Evolutionary conservation across 2,888 invertebrate species (phyloP).

Genomic region (Ptychoptera contaminata): DNA sequence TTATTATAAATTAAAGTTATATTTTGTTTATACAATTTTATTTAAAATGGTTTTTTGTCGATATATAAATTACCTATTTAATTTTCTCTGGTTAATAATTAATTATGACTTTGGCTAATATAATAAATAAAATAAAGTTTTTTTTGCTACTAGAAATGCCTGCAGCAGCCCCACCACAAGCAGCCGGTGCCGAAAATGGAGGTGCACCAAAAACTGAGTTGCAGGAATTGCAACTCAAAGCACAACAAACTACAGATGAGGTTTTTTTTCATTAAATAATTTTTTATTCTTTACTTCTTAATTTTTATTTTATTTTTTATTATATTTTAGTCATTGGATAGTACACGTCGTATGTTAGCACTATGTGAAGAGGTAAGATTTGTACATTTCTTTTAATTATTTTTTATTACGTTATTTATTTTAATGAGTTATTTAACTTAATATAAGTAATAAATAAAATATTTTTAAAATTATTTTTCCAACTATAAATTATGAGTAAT

Average conservation of each 20-base stretch:
- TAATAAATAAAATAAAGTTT: background rate
- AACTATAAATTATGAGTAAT: background rate
- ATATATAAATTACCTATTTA: too few relatives aligned
- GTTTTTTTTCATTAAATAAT: slow-evolving; percentile 28
- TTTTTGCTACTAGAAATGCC: slow-evolving; percentile 34
- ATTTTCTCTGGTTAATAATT: background rate
- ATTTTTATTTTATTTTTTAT: slow-evolving; percentile 4
- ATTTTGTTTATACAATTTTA: too few relatives aligned
- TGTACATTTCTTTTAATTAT: slow-evolving; percentile 1
- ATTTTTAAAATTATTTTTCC: background rate
- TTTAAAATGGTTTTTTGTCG: too few relatives aligned
- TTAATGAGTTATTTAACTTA: background rate
- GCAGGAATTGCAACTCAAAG: slow-evolving; percentile 73
- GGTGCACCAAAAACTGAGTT: slow-evolving; percentile 70
- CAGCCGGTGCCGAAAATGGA: slow-evolving; percentile 40
- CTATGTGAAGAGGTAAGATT: slow-evolving; percentile 81
- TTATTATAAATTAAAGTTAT: too few relatives aligned
- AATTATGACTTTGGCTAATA: background rate
- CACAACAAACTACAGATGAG: slow-evolving; percentile 80
- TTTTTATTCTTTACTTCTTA: background rate
- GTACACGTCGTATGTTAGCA: slow-evolving; percentile 81
- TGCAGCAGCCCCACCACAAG: slow-evolving; percentile 33
- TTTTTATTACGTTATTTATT: background rate
- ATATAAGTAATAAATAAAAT: background rate
- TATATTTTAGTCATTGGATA: slow-evolving; percentile 71